Evolutionary conservation across 2,888 invertebrate genomes (phyloP), one percentile per base, ranked within the genome.

Genomic region (Linnaemya tessellans): DNA sequence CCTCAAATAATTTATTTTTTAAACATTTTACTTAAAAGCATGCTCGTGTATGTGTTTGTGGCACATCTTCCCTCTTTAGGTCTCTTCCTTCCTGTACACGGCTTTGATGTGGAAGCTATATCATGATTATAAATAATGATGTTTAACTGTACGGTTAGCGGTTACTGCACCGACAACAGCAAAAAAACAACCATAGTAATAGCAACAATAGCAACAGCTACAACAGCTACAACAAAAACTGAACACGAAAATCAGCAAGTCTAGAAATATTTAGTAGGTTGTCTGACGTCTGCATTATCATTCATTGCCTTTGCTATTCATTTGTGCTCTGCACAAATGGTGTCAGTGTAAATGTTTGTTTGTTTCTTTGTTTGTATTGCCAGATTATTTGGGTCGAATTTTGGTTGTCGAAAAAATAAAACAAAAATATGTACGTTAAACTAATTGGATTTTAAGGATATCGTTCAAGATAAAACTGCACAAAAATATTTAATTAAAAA

Each of bases 51-150:
- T 18, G n/a, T 74, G 13, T 30, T 13, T n/a, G 20, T 54, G n/a
- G n/a, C n/a, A n/a, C n/a, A n/a, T 7, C 3, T 73, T 11, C 18
- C 13, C 60, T n/a, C 18, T 18, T 41, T 41, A 4, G 10, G 41
- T 13, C 20, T 30, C 56, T 25, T 38, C 38, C n/a, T 25, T 1
- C n/a, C 41, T n/a, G 20, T 62, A 49, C 30, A 41, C 18, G 25
- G 10, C 13, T 58, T 49, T 62, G 18, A 9, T 62, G 30, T 70
- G 43, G n/a, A 18, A 15, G 15, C 43, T 60, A 25, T 30, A 62
- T 62, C 71, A 62, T 73, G 62, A 80, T 84, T 60, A 77, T 77
- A 64, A 22, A 51, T 74, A 79, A 75, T 51, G 74, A 81, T 74
- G 68, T 70, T 81, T 54, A 78, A 70, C 68, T 80, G 15, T 71